Base-by-base conservation (phyloP, 2,113 vertebrate species). In the Corythornis vintsioides region DNA sequence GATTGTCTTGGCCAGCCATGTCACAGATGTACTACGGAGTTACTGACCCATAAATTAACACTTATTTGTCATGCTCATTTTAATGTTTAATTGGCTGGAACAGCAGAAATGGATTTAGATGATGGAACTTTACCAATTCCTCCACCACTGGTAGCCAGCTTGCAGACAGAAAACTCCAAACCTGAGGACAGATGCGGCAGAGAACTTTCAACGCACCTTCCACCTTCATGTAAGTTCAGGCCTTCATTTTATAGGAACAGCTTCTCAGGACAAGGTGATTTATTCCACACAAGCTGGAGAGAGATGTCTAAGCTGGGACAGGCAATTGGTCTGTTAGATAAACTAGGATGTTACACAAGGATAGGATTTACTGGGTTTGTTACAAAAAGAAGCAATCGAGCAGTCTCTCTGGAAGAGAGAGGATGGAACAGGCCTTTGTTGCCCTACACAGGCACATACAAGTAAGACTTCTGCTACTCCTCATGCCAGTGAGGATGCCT, bases 31-130 rank as follows among this genome's bases (percentile, higher is more conserved):
- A 19, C 74, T 72, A 86, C 0, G 0, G 55, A 95, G 83, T n/a
- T 70, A 88, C 13, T 86, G 87, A 96, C 93, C 96, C 94, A 88
- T 56, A 85, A 82, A 91, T 3, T 2, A 90, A 60, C 86, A 63
- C 77, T 92, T 60, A 95, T 82, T 93, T 90, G 89, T 83, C 93
- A 87, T 2, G 63, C 89, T 90, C 90, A 73, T 90, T 93, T 96
- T 75, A 81, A 84, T 81, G 85, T 79, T 88, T 92, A 92, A 93
- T 90, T 91, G 77, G 61, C 86, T 92, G 87, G 67, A 91, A 95
- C 67, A 13, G 24, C 47, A 88, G 88, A 70, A 95, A 71, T 0
- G 1, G 64, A 88, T 90, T 88, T 53, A 82, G 76, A 73, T 10
- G 65, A 94, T 83, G 71, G 79, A 90, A 72, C 83, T 42, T 91